Conservation (phyloP, 2,113 vertebrate genomes). For the Coptodon bakossiorum region DNA sequence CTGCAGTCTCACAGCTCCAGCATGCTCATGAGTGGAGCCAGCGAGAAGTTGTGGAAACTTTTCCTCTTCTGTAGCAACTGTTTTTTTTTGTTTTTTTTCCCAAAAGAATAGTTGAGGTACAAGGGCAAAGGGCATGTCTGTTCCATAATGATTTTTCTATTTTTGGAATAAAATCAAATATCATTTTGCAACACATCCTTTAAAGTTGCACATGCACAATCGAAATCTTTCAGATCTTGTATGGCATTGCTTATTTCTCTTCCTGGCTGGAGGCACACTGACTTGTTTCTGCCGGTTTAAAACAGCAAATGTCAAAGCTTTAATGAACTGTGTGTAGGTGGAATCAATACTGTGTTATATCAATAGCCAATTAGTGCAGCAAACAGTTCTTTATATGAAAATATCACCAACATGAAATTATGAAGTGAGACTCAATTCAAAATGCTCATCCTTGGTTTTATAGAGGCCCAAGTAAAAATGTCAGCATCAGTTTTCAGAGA, state of each 20-base stretch:
- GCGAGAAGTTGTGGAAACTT: background rate
- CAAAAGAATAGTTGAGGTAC: background rate
- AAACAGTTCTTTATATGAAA: background rate
- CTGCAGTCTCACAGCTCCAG: constrained; percentile 5
- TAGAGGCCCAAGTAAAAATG: background rate
- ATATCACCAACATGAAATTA: background rate
- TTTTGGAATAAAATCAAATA: background rate
- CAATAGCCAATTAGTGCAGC: background rate
- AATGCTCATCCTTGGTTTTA: background rate
- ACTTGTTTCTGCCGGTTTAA: background rate
- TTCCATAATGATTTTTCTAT: background rate
- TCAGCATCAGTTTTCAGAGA: background rate
- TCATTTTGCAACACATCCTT: background rate
- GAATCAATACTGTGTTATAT: constrained; percentile 4
- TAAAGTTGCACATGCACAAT: background rate
- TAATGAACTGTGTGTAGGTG: background rate
- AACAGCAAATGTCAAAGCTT: constrained; percentile 18
- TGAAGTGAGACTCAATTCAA: background rate
- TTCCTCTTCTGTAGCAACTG: background rate
- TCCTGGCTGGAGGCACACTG: background rate
- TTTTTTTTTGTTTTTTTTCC: background rate
- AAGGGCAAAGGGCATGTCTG: background rate
- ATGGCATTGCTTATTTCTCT: background rate
- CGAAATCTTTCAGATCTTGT: background rate
- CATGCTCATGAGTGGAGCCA: background rate